These are phyloP conservation scores for Marisa cornuarietis DNA, from an alignment of 1,140 invertebrate species.

Conservation along the genomic window DNA sequence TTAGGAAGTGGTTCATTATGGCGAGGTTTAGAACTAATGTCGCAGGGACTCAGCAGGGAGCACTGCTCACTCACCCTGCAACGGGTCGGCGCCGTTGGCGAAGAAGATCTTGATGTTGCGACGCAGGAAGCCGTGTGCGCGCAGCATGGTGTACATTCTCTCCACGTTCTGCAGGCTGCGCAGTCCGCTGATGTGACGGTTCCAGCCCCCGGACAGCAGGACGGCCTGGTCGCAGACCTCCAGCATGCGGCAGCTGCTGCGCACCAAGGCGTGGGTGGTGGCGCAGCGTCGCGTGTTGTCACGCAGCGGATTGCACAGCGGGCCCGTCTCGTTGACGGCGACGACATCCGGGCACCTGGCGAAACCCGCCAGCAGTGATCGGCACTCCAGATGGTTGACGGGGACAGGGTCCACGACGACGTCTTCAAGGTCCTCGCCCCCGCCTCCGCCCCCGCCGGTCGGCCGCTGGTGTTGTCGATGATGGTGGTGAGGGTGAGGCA, in stretches of 20 bases:
- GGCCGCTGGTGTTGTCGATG: background rate
- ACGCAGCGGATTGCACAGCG: constrained; percentile 68
- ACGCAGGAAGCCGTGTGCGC: constrained; percentile 67
- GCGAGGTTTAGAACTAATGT: too few relatives aligned
- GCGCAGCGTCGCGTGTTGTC: constrained; percentile 68
- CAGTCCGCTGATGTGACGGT: constrained; percentile 63
- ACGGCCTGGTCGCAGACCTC: constrained; percentile 71
- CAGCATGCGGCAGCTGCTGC: constrained; percentile 67
- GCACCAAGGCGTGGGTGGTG: constrained; percentile 64
- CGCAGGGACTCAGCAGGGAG: too few relatives aligned
- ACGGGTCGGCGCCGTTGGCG: constrained; percentile 66
- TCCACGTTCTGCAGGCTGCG: constrained; percentile 62
- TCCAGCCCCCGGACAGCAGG: constrained; percentile 71
- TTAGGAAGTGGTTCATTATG: too few relatives aligned
- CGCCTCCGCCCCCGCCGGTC: background rate
- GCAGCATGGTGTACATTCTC: constrained; percentile 66
- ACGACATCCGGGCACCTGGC: constrained; percentile 64
- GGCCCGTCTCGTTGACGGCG: constrained; percentile 62
- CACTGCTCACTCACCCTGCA: constrained; percentile 44
- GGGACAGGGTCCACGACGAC: constrained; percentile 1
- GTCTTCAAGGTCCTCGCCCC: background rate
- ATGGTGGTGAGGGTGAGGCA: background rate
- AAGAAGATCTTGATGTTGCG: constrained; percentile 71
- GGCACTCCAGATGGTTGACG: constrained; percentile 58
- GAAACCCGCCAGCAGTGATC: constrained; percentile 62